Percentiles rank a stretch among this genome's conserved stretches.
phyloP scores from a whole-genome alignment of 2,797 vertebrate species.

The Erithacus rubecula region DNA sequence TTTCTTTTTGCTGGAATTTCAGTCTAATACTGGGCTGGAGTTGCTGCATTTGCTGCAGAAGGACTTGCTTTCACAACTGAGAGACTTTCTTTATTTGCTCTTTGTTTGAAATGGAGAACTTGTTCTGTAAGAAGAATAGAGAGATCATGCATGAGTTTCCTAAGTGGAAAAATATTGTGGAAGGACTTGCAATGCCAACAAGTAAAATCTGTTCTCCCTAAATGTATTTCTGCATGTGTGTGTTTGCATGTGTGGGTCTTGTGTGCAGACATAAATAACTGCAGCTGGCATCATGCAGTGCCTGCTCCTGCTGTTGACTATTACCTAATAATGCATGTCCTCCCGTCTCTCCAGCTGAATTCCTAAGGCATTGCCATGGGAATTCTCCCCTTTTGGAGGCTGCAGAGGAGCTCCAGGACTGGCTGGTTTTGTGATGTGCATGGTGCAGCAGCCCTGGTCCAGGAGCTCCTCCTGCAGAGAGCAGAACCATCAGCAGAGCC shows the following conservation, averaged over 20 bases:
- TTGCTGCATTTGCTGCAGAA: background rate
- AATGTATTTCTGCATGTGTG: background rate
- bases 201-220: background rate
- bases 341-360: slow-evolving; percentile 5
- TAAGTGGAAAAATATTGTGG: background rate
- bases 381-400: background rate
- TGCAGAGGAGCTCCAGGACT: background rate
- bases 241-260: background rate
- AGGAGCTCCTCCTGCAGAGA: background rate
- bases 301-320: background rate
- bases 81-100: background rate
- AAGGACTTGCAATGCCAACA: background rate
- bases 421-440: background rate
- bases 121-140: background rate
- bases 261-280: background rate
- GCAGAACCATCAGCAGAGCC: background rate
- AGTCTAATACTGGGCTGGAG: background rate
- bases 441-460: background rate
- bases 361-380: slow-evolving; percentile 2
- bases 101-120: background rate
- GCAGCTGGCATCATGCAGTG: background rate
- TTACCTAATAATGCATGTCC: background rate
- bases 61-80: background rate
- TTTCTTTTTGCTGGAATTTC: background rate
- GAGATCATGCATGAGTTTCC: background rate